Evolutionary conservation across 2,888 invertebrate genomes (phyloP).

Genomic region (Plebejus anna): DNA sequence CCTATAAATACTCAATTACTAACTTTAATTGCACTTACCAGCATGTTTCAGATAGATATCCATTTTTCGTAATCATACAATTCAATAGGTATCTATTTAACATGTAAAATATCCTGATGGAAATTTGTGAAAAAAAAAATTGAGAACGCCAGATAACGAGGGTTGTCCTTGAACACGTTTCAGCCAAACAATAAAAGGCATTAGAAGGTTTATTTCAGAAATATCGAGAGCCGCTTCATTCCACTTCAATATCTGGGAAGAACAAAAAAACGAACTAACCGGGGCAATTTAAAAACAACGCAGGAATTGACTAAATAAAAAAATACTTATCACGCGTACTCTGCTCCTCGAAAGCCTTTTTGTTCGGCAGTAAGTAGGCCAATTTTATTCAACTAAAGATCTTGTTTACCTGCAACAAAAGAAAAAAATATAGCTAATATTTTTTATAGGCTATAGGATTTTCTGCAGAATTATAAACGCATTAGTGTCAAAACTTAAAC

Average conservation of each 20-base stretch:
- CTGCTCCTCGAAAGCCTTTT: not conserved
- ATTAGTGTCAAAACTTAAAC: not conserved
- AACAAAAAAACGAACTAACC: not conserved
- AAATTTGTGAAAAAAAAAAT: not conserved
- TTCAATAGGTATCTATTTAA: not conserved
- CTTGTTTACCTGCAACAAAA: constrained; percentile 25
- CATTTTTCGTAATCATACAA: not conserved
- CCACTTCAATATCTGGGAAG: constrained; percentile 3
- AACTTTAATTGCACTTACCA: no score
- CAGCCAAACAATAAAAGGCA: constrained; percentile 7
- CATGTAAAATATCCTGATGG: not conserved
- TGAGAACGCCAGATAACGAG: not conserved
- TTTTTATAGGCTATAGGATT: not conserved
- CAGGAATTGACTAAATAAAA: not conserved
- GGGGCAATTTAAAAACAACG: constrained; percentile 16
- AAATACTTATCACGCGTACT: not conserved
- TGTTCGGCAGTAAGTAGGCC: not conserved
- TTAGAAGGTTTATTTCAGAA: not conserved
- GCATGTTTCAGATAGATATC: no score
- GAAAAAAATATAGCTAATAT: not conserved
- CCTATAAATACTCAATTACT: no score
- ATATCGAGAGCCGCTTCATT: constrained; percentile 5
- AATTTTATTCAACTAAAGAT: not conserved
- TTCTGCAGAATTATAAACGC: not conserved
- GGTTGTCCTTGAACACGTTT: not conserved